A percentile compares a stretch with the other conserved stretches of the same genome.
phyloP scores from a whole-genome alignment of 2,113 vertebrate species.

The Eonycteris spelaea region DNA sequence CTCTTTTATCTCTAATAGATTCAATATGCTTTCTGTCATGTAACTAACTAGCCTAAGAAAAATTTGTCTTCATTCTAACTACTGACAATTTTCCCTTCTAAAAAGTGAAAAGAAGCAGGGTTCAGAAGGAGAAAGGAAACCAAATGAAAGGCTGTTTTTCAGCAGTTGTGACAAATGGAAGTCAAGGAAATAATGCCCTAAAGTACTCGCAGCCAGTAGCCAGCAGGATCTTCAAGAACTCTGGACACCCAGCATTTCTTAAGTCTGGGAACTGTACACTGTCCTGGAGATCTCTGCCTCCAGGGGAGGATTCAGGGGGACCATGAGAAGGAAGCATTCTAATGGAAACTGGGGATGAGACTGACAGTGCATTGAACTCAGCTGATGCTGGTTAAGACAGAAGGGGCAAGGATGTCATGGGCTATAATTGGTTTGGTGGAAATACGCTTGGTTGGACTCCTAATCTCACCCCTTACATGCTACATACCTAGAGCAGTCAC shows the following conservation, averaged over 20 bases:
- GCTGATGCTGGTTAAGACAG: background rate
- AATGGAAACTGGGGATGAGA: background rate
- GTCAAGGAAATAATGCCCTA: background rate
- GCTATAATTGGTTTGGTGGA: background rate
- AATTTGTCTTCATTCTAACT: background rate
- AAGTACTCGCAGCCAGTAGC: background rate
- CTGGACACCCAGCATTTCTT: background rate
- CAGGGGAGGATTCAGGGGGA: background rate
- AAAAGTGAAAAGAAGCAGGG: background rate
- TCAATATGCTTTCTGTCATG: background rate
- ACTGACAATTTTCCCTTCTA: background rate
- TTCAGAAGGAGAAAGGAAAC: background rate
- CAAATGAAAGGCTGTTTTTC: background rate
- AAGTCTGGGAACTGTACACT: background rate
- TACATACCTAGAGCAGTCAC: background rate
- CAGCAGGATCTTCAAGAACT: background rate
- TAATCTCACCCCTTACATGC: background rate
- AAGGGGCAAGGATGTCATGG: background rate
- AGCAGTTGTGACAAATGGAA: background rate
- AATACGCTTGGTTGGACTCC: background rate
- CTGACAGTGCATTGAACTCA: accelerated
- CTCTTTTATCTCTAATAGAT: background rate
- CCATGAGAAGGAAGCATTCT: background rate
- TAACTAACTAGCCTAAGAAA: background rate
- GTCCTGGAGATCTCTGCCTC: background rate